Evolutionary conservation across 2,797 vertebrate genomes (phyloP), one percentile per base, ranked within the genome.

Genomic region (Garrulus glandarius): DNA sequence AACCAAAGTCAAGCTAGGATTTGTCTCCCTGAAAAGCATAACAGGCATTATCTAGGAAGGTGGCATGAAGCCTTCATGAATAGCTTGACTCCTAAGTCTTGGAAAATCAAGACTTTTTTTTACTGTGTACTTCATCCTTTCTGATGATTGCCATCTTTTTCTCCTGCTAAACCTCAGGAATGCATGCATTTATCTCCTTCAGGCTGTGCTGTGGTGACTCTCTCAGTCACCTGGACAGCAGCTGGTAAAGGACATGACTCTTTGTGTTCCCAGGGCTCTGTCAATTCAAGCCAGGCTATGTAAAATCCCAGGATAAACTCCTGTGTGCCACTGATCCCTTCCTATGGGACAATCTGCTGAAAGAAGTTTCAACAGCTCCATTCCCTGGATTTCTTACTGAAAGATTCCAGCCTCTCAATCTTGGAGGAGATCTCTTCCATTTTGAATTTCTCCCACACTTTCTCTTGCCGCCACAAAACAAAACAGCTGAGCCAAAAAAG

Each of bases 401-500:
- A 81, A 69, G 32, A 17, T 47, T 39, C 85, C 67, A 87, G 47
- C 22, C 80, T 9, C 36, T 89, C 80, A 11, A 0, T 41, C 56
- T 47, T 56, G 75, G 65, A 92, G 76, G 75, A 89, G 32, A 79
- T 21, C 50, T 59, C 56, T 70, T 79, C 67, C 84, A 70, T 63
- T 92, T 47, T 72, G 50, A 84, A 93, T 41, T 93, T 93, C 84
- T 89, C 79, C 70, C 75, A 47, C 78, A 70, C 27, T 72, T 82
- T 82, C 39, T 71, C 14, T 88, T 68, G 63, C n/a, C 7, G 11
- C 52, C 59, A 84, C 52, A 67, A 92, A 92, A 76, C 37, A 76
- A 87, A 89, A 37, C 6, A 57, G 59, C 29, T 3, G 8, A 91
- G 87, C 64, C 64, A 94, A 72, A 63, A 87, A 91, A 6, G 36